Conservation (phyloP, 2,797 vertebrate species). For the Margarornis squamiger region DNA sequence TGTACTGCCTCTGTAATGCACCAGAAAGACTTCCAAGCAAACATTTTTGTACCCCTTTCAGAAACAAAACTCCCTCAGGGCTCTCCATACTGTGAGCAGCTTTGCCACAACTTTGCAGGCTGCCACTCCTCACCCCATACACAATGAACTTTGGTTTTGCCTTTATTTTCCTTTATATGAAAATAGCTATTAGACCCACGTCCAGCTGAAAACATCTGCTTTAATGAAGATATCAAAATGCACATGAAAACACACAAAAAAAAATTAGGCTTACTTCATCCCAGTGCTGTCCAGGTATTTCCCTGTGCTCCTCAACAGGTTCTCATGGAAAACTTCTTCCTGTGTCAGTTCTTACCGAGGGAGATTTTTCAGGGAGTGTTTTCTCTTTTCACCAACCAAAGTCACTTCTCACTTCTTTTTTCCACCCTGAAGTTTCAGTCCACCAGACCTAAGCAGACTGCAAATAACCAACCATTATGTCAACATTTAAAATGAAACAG, state of each 20-base stretch:
- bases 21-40: neutral
- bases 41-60: neutral
- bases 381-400: neutral
- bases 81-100: fast-evolving
- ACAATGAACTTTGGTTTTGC: neutral
- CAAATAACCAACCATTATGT: neutral
- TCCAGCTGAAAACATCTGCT: neutral
- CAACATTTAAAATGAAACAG: neutral
- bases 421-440: neutral
- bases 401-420: neutral
- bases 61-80: neutral
- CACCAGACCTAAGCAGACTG: neutral
- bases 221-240: neutral
- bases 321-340: neutral
- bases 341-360: neutral
- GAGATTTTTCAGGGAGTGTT: neutral
- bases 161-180: neutral
- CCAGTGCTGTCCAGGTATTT: neutral
- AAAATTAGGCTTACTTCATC: neutral
- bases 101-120: neutral
- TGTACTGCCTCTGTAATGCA: neutral
- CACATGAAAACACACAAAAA: neutral
- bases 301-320: neutral
- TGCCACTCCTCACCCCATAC: neutral
- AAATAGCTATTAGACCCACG: neutral